A percentile compares a stretch with the other conserved stretches of the same genome.
Conservation (phyloP, 1,140 invertebrate species). For the Drosophila novamexicana region DNA sequence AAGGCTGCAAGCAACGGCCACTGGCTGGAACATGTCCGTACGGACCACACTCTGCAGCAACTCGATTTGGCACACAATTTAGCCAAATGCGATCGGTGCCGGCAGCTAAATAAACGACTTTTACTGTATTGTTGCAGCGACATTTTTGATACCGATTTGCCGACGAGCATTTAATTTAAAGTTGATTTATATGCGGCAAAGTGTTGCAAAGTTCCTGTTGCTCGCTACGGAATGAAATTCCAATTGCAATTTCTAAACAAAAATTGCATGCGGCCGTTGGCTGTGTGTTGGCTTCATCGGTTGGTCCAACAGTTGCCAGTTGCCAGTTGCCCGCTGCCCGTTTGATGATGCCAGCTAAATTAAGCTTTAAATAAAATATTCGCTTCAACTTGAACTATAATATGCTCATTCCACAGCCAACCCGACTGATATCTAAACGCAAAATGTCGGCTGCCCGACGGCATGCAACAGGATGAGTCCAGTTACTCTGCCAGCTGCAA, state of each 20-base stretch:
- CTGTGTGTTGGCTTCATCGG: neutral
- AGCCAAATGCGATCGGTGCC: slow-evolving; percentile 41
- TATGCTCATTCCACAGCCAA: neutral
- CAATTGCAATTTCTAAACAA: slow-evolving; percentile 63
- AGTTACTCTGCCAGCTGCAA: neutral
- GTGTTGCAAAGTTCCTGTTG: slow-evolving; percentile 14
- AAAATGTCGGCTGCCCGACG: slow-evolving; percentile 16
- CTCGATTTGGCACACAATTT: slow-evolving; percentile 55
- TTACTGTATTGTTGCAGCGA: slow-evolving; percentile 24
- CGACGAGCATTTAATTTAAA: slow-evolving; percentile 73
- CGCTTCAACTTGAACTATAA: slow-evolving; percentile 47
- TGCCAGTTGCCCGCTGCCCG: slow-evolving; percentile 7
- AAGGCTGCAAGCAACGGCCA: neutral
- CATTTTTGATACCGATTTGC: slow-evolving; percentile 47
- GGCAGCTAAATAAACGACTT: slow-evolving; percentile 42
- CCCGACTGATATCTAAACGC: slow-evolving; percentile 11
- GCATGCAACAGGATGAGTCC: slow-evolving; percentile 64
- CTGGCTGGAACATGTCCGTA: neutral
- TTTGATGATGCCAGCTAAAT: slow-evolving; percentile 39
- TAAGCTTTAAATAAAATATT: slow-evolving; percentile 69
- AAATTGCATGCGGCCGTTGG: slow-evolving; percentile 53
- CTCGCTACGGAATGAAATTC: slow-evolving; percentile 52
- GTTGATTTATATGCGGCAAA: slow-evolving; percentile 68
- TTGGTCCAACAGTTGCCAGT: slow-evolving; percentile 11
- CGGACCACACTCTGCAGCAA: neutral